phyloP scores from a whole-genome alignment of 2,797 vertebrate genomes.

The Phalloptychus januarius region DNA sequence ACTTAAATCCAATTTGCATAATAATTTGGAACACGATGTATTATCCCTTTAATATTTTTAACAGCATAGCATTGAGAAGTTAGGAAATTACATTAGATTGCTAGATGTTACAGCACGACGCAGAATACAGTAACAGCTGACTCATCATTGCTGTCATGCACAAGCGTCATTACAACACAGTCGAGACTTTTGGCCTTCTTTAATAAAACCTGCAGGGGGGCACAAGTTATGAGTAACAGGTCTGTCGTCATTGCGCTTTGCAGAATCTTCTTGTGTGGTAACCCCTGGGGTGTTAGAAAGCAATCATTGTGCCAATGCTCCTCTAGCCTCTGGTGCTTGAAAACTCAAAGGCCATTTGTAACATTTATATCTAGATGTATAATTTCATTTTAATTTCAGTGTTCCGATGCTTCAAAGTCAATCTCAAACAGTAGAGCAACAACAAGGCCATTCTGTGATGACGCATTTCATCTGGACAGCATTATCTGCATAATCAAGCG shows the following conservation, averaged over 20 bases:
- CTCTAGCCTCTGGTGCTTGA: slow-evolving; percentile 19
- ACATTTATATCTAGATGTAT: slow-evolving; percentile 26
- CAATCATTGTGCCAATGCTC: slow-evolving; percentile 56
- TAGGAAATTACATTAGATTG: slow-evolving; percentile 55
- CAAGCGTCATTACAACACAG: slow-evolving; percentile 46
- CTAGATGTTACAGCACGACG: slow-evolving; percentile 58
- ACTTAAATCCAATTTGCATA: too few species aligned
- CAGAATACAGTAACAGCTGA: slow-evolving; percentile 61
- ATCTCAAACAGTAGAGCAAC: slow-evolving; percentile 24
- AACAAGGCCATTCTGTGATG: slow-evolving; percentile 27
- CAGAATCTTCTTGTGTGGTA: slow-evolving; percentile 45
- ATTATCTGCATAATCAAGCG: slow-evolving; percentile 42
- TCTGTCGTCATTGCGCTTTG: slow-evolving; percentile 43
- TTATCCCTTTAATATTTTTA: neutral
- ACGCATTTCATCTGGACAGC: slow-evolving; percentile 44
- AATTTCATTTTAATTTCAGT: slow-evolving; percentile 38
- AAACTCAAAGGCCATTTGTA: slow-evolving; percentile 35
- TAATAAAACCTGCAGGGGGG: slow-evolving; percentile 55
- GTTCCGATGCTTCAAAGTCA: slow-evolving; percentile 30
- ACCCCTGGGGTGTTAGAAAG: slow-evolving; percentile 46
- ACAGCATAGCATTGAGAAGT: slow-evolving; percentile 30
- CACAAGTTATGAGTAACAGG: slow-evolving; percentile 62
- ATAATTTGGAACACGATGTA: too few species aligned
- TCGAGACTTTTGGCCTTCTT: slow-evolving; percentile 52
- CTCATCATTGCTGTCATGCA: slow-evolving; percentile 66